Base-by-base conservation (phyloP, 2,888 invertebrate species). In the Stenurella melanura region DNA sequence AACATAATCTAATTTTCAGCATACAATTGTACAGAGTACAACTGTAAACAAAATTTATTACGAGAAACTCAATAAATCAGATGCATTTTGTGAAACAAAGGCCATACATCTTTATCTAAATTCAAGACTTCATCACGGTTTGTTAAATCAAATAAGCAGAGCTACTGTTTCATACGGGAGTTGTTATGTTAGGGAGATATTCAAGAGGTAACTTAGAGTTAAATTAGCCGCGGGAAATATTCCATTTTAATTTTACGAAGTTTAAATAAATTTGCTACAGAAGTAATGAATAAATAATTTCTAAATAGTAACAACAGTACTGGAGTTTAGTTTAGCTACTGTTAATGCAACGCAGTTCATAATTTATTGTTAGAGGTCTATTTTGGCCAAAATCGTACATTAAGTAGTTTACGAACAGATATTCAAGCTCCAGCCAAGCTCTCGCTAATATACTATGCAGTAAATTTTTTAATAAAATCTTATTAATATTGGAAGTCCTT, bases 1-100 rank as follows among this genome's bases (percentile, higher is more conserved):
- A 1, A n/a, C 3, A n/a, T 50, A 50, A n/a, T 50, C 50, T 12
- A 50, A 50, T 50, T 7, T 50, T 15, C n/a, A 50, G n/a, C 42
- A 3, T 50, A n/a, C n/a, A n/a, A n/a, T n/a, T n/a, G n/a, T n/a
- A n/a, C n/a, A 0, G 30, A n/a, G 6, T 42, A 18, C 6, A 64
- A 19, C 11, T 26, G 64, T 18, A 64, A 64, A 64, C 64, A 42
- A 42, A 42, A 50, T 50, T 50, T 50, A 50, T 50, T 50, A n/a
- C n/a, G n/a, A n/a, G 12, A 50, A n/a, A 42, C 64, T 42, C 11
- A 64, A 42, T 42, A 64, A 64, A 64, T 42, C 42, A 64, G 38
- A 64, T 64, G 42, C 11, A 64, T 64, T 64, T 64, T 42, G 42
- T 21, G 64, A 42, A 64, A 64, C 64, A 64, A 64, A 64, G 38